Conservation (phyloP, 2,797 vertebrate species). For the Zenarchopterus dispar region DNA sequence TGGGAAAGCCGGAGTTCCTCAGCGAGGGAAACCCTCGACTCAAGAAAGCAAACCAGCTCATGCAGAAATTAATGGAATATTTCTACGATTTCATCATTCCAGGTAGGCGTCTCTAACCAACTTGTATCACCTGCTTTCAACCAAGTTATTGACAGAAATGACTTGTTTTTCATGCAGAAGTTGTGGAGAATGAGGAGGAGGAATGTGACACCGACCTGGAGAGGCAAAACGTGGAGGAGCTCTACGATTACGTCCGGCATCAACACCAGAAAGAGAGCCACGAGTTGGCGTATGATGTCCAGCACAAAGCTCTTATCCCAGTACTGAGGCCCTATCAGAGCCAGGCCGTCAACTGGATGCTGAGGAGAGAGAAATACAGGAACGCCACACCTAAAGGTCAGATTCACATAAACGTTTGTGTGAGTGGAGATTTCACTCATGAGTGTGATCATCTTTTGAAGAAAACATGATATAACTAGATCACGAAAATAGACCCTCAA, state of each 20-base stretch:
- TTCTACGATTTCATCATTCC: constrained; percentile 92
- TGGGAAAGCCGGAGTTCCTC: constrained; percentile 91
- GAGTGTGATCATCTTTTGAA: neutral
- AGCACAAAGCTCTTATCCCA: constrained; percentile 91
- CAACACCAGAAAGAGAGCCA: constrained; percentile 74
- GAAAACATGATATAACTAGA: neutral
- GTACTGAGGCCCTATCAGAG: constrained; percentile 92
- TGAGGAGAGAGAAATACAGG: constrained; percentile 85
- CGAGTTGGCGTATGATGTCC: constrained; percentile 83
- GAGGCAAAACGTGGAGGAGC: constrained; percentile 94
- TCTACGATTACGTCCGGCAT: constrained; percentile 92
- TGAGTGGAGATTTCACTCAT: neutral
- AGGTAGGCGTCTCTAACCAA: constrained; percentile 74
- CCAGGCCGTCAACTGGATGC: constrained; percentile 98
- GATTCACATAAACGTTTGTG: neutral
- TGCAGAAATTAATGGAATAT: constrained; percentile 95
- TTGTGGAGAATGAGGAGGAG: constrained; percentile 90
- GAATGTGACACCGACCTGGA: constrained; percentile 92
- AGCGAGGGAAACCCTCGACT: constrained; percentile 91
- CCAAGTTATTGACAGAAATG: too few species aligned
- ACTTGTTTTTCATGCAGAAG: constrained; percentile 76
- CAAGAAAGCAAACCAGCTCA: constrained; percentile 92
- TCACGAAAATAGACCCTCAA: neutral
- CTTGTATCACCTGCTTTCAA: too few species aligned
- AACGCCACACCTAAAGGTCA: constrained; percentile 71